phyloP scores from a whole-genome alignment of 64 coral and sea anemone genomes.

The Anthopleura sola region DNA sequence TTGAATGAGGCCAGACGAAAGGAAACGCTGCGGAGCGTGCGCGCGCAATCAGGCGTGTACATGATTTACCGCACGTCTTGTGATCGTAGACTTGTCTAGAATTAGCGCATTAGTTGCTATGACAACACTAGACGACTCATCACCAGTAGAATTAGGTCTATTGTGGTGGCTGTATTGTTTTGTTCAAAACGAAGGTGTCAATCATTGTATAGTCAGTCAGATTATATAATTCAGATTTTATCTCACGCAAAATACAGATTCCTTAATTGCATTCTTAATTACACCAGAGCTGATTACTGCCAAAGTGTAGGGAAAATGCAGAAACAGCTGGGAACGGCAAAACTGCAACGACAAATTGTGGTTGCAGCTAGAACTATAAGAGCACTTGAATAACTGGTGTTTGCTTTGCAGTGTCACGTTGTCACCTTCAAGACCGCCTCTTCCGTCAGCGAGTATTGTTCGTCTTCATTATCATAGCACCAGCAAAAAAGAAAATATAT shows the following conservation, averaged over 20 bases:
- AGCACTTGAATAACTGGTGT: neutral
- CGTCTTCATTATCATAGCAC: neutral
- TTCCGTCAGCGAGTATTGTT: constrained; percentile 10
- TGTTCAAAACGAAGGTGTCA: neutral
- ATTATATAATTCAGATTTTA: neutral
- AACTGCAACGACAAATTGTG: neutral
- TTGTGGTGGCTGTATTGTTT: constrained; percentile 21
- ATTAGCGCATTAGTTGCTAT: constrained; percentile 8
- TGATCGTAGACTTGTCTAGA: constrained; percentile 10
- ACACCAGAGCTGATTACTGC: too few relatives aligned
- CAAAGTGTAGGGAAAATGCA: too few relatives aligned
- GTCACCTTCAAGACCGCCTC: constrained; percentile 7
- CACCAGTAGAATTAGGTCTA: constrained; percentile 9
- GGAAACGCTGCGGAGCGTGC: neutral
- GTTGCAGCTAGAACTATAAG: neutral
- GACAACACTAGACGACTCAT: neutral
- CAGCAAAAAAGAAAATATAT: neutral
- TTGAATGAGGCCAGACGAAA: neutral
- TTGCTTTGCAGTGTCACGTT: neutral
- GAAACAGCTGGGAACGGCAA: neutral
- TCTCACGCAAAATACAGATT: neutral
- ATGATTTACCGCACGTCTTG: constrained; percentile 1
- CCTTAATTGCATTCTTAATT: neutral
- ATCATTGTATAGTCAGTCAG: neutral
- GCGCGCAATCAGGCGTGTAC: neutral